Percentiles rank a stretch among this genome's conserved stretches.
These are phyloP conservation scores for Ficedula albicollis DNA, from an alignment of 2,797 vertebrate species.

Conservation along the genomic window DNA sequence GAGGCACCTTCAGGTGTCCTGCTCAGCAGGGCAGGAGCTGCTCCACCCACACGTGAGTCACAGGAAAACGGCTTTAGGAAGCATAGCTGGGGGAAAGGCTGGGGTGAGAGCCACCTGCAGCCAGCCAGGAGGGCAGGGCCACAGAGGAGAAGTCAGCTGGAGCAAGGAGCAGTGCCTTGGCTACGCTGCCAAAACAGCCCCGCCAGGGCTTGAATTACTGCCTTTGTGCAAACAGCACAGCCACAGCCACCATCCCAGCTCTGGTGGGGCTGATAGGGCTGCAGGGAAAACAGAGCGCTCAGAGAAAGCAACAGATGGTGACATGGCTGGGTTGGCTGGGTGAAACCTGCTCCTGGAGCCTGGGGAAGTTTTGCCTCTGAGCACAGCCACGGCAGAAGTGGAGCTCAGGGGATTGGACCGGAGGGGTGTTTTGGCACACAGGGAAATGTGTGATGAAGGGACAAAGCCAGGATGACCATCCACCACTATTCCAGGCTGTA, in stretches of 20 bases:
- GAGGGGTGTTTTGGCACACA: neutral
- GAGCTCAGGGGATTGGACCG: neutral
- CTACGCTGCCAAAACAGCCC: constrained; percentile 40
- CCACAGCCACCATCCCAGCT: neutral
- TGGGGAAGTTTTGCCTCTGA: neutral
- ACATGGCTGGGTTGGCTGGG: neutral
- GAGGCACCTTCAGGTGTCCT: neutral
- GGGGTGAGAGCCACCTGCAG: neutral
- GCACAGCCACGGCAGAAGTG: neutral
- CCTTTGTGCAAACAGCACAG: constrained; percentile 17
- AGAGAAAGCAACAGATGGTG: neutral
- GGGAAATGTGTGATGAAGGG: neutral
- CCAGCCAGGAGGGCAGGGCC: neutral
- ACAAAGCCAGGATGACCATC: neutral
- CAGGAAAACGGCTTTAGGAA: neutral
- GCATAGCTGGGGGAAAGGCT: neutral
- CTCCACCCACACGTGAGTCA: accelerated
- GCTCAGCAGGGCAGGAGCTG: neutral
- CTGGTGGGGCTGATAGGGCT: constrained; percentile 31
- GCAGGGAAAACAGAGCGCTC: neutral
- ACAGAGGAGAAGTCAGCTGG: neutral
- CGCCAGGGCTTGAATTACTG: constrained; percentile 24
- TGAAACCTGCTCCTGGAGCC: neutral
- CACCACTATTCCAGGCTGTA: neutral
- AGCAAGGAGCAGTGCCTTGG: constrained; percentile 14